Conservation (phyloP, 2,888 invertebrate genomes). For the Macrophya alboannulata region DNA sequence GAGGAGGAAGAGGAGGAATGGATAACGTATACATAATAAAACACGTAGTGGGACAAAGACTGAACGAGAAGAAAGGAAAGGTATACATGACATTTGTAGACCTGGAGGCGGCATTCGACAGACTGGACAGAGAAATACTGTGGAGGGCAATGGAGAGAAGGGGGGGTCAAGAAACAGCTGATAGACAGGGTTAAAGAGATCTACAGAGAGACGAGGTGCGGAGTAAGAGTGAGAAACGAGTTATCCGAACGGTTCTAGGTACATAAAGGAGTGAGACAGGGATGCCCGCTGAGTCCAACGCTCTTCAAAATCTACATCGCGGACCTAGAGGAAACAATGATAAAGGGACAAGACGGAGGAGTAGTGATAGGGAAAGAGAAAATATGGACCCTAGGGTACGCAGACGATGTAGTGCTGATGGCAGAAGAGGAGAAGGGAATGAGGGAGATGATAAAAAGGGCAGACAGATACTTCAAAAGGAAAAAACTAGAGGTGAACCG, state of each 20-base stretch:
- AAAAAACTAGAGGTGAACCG: conserved; percentile 49
- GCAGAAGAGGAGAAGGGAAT: conserved; percentile 46
- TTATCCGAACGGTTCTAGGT: conserved; percentile 53
- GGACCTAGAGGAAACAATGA: conserved; percentile 51
- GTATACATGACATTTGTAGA: conserved; percentile 56
- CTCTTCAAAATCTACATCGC: conserved; percentile 57
- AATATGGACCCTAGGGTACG: conserved; percentile 56
- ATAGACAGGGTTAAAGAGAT: conserved; percentile 47
- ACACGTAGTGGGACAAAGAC: conserved; percentile 38
- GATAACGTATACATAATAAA: conserved; percentile 60
- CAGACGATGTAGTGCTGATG: conserved; percentile 24
- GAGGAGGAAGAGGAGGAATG: conserved; percentile 52
- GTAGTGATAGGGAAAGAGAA: conserved; percentile 50
- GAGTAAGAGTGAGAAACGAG: conserved; percentile 51
- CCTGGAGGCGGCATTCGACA: conserved; percentile 61
- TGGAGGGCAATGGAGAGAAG: conserved; percentile 49
- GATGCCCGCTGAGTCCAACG: conserved; percentile 59
- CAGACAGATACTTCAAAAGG: conserved; percentile 42
- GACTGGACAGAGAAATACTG: conserved; percentile 57
- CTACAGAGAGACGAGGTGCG: conserved; percentile 56
- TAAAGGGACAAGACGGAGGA: conserved; percentile 54
- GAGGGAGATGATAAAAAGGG: conserved; percentile 49
- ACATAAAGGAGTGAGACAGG: conserved; percentile 59
- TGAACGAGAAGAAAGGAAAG: conserved; percentile 57
- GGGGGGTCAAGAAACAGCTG: conserved; percentile 46